Conservation (phyloP, 2,113 vertebrate species). For the Gavia stellata region DNA sequence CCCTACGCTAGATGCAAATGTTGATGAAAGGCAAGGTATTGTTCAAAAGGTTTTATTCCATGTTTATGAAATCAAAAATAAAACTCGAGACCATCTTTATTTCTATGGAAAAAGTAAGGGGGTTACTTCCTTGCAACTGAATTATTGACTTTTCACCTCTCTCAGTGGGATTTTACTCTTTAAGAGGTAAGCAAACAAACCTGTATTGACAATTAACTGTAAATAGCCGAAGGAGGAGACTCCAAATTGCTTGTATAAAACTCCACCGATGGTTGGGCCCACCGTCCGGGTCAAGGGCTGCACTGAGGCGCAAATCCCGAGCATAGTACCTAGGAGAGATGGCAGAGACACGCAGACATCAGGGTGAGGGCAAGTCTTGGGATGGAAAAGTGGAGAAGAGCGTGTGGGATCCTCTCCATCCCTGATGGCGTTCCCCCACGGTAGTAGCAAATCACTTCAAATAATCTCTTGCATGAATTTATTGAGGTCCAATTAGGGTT, state of each 20-base stretch:
- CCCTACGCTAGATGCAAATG: background rate
- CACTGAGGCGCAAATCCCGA: constrained; percentile 86
- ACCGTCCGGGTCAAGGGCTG: constrained; percentile 83
- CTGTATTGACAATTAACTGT: constrained; percentile 75
- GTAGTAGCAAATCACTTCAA: background rate
- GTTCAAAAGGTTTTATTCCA: constrained; percentile 39
- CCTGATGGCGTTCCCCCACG: background rate
- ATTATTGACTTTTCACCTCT: constrained; percentile 32
- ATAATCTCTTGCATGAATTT: background rate
- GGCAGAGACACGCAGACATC: background rate
- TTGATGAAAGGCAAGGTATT: background rate
- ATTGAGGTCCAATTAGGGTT: background rate
- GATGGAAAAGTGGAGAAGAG: background rate
- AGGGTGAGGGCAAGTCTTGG: background rate
- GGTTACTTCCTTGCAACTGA: background rate
- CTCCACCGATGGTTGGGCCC: constrained; percentile 84
- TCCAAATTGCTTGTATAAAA: constrained; percentile 84
- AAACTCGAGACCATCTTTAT: background rate
- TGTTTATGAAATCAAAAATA: background rate
- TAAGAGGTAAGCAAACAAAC: constrained; percentile 75
- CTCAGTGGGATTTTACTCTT: constrained; percentile 26
- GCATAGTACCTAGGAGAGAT: constrained; percentile 84
- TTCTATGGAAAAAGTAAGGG: background rate
- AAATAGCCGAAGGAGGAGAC: constrained; percentile 82
- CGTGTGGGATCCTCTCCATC: rapidly evolving